These are phyloP conservation scores for Scrobipalpa atriplicella DNA, from an alignment of 2,888 invertebrate species.

Conservation along the genomic window DNA sequence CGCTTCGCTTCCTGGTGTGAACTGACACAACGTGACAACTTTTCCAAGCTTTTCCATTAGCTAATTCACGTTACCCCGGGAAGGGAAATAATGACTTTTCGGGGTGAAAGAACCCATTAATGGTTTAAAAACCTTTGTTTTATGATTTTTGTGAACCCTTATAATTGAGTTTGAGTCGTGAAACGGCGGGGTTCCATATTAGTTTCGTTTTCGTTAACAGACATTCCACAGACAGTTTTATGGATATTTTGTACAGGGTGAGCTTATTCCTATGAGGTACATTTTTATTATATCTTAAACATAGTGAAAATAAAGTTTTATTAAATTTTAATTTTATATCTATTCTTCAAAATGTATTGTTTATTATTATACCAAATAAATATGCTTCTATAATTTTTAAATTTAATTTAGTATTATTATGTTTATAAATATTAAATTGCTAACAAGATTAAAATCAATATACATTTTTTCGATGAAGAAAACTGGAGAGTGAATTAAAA, in stretches of 20 bases:
- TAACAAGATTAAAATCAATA: too few relatives aligned
- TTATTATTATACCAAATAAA: too few relatives aligned
- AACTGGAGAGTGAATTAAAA: neutral
- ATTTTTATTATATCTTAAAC: too few relatives aligned
- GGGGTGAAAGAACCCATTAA: constrained; percentile 8
- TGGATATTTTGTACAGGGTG: neutral
- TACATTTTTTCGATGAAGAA: too few relatives aligned
- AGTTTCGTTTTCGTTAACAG: constrained; percentile 6
- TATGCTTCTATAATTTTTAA: too few relatives aligned
- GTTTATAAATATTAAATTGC: too few relatives aligned
- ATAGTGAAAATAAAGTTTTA: too few relatives aligned
- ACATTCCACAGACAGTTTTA: neutral
- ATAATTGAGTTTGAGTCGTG: constrained; percentile 1
- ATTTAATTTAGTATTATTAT: too few relatives aligned
- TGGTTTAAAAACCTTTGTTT: constrained; percentile 14
- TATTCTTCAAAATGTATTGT: too few relatives aligned
- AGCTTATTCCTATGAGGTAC: neutral
- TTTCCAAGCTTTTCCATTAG: constrained; percentile 9
- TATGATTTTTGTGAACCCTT: constrained; percentile 12
- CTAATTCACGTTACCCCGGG: neutral
- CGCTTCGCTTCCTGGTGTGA: neutral
- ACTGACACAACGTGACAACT: neutral
- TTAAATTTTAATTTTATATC: too few relatives aligned
- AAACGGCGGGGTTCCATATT: neutral
- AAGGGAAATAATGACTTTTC: neutral